Conservation (phyloP, 2,113 vertebrate genomes). For the Oreamnos americanus region DNA sequence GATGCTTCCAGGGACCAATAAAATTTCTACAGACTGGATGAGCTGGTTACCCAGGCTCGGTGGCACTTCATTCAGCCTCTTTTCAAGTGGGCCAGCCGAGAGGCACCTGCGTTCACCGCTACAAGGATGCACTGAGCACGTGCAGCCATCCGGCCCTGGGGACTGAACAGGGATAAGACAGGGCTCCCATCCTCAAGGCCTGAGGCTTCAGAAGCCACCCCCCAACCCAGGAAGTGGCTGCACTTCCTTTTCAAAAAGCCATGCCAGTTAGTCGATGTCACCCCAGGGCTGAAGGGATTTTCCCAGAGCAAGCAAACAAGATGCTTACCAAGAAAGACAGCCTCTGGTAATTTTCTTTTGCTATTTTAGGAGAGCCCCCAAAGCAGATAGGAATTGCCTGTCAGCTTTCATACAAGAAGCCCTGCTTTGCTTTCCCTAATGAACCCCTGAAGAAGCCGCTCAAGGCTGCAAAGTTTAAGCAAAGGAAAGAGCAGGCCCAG, state of each 20-base stretch:
- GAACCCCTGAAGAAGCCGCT: not conserved
- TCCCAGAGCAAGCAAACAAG: not conserved
- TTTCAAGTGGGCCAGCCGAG: not conserved
- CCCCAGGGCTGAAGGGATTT: conserved; percentile 14
- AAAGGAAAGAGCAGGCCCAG: not conserved
- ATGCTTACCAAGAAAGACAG: not conserved
- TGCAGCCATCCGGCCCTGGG: no score
- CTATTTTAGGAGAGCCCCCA: not conserved
- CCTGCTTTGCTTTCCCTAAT: not conserved
- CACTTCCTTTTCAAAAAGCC: not conserved
- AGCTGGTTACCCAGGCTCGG: not conserved
- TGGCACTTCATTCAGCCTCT: not conserved
- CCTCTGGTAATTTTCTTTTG: not conserved
- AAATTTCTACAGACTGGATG: not conserved
- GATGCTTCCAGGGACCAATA: not conserved
- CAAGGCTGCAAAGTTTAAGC: not conserved
- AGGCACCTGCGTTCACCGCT: rapidly evolving
- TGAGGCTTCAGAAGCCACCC: not conserved
- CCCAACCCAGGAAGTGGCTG: not conserved
- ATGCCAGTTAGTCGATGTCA: not conserved
- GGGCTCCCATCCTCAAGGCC: not conserved
- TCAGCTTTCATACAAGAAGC: not conserved
- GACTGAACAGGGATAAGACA: not conserved
- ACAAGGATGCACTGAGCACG: not conserved
- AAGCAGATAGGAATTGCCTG: not conserved